Evolutionary conservation across 2,797 vertebrate species (phyloP).

Genomic region (Premnoplex brunnescens): DNA sequence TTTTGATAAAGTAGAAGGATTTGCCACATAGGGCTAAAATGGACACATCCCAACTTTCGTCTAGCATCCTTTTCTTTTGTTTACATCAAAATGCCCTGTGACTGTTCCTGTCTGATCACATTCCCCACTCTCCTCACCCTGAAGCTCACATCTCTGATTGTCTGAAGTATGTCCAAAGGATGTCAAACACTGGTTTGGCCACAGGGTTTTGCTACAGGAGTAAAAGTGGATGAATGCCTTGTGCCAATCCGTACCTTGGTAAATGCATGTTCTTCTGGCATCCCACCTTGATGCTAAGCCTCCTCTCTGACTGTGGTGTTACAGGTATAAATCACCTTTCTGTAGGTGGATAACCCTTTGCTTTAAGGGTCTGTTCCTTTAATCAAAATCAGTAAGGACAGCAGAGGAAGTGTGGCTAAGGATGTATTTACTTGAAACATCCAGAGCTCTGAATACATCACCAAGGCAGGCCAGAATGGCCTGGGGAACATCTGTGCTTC

Average conservation of each 20-base stretch:
- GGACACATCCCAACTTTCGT: background rate
- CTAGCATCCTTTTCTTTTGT: background rate
- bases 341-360: background rate
- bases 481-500: constrained; percentile 33
- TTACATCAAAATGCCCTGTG: background rate
- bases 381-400: background rate
- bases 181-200: background rate
- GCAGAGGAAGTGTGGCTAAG: background rate
- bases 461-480: background rate
- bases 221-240: background rate
- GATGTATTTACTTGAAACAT: constrained; percentile 1
- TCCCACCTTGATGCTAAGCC: background rate
- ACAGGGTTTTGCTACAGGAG: background rate
- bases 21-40: background rate
- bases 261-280: background rate
- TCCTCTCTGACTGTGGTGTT: background rate
- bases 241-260: background rate
- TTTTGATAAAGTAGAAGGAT: background rate
- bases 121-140: background rate
- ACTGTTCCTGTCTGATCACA: background rate
- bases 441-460: constrained; percentile 25
- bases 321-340: background rate
- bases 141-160: background rate
- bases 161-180: background rate
- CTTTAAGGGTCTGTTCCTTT: background rate